A percentile compares a stretch with the other conserved stretches of the same genome.
phyloP scores from a whole-genome alignment of 2,888 invertebrate species.

The Calameuta pallipes region DNA sequence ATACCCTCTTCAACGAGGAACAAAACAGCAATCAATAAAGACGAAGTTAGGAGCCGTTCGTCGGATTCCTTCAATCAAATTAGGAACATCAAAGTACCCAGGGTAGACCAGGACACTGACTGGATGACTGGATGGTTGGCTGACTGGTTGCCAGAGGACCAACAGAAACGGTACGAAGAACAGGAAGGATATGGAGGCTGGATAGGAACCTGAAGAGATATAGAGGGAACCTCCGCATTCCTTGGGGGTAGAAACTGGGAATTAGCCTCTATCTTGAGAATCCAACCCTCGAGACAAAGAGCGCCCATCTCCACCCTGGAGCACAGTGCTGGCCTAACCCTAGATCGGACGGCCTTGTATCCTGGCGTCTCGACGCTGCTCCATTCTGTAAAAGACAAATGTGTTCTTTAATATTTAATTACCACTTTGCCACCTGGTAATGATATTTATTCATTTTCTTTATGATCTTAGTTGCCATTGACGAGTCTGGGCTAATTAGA shows the following conservation, averaged over 20 bases:
- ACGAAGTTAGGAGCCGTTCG: constrained; percentile 59
- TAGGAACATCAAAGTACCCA: constrained; percentile 65
- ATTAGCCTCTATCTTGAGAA: constrained; percentile 64
- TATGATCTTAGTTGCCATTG: neutral
- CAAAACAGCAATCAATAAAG: constrained; percentile 64
- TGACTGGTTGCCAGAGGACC: neutral
- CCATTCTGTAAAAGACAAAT: neutral
- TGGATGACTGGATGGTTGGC: constrained; percentile 30
- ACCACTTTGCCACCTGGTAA: neutral
- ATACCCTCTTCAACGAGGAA: constrained; percentile 27
- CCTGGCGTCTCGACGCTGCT: neutral
- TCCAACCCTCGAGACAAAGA: constrained; percentile 61
- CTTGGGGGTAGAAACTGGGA: constrained; percentile 59
- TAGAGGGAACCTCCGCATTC: constrained; percentile 39
- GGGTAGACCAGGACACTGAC: constrained; percentile 44
- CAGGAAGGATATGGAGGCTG: neutral
- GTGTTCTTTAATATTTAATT: neutral
- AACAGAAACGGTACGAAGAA: neutral
- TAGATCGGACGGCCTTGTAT: neutral
- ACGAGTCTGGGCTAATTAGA: constrained; percentile 40
- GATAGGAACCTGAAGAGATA: constrained; percentile 11
- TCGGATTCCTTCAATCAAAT: constrained; percentile 66
- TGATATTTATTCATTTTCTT: neutral
- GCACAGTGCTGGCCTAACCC: neutral
- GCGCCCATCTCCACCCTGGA: constrained; percentile 21